Base-by-base conservation (phyloP, 2,888 invertebrate genomes). In the Crepidodera aurea region DNA sequence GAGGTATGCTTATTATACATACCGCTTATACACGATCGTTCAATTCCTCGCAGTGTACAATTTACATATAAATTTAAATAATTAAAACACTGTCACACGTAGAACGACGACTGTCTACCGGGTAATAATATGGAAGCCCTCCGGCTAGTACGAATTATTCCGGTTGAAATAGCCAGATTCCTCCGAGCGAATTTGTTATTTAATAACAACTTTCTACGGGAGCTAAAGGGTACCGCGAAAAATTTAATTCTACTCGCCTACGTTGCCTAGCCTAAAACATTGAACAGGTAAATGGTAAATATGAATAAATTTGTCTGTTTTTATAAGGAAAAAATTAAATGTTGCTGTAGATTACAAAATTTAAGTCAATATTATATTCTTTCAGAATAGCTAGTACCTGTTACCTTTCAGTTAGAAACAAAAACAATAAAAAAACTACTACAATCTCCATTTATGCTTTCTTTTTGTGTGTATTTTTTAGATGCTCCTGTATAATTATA, bases 21-120 rank as follows among this genome's bases (percentile, higher is more conserved):
- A 25, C 44, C 22, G 44, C 44, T 13, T 8, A 16, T 44, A 22
- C 29, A 39, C 29, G 32, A 18, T 34, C 44, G 25, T 37, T 40
- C 48, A 7, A 57, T 46, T 42, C 50, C 62, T 60, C 40, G 60
- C 62, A 61, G 63, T 60, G 40, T 40, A 53, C 56, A 42, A 66
- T 66, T 66, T 66, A 60, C 63, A 66, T 66, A 63, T 60, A 63
- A 63, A 66, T 66, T 60, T 53, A 48, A 65, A 65, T 60, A 57
- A 63, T 63, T 63, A 63, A 64, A 64, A 60, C 54, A 64, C 56
- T 56, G 56, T 55, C 51, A 22, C 51, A 48, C 42, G 50, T 29
- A 15, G 15, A 18, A 22, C 46, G 46, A 29, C 27, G 44, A 44
- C 19, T 25, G 22, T 44, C 44, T 44, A 44, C 44, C 44, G 44